Conservation (phyloP, 2,113 vertebrate species). For the Tragelaphus imberbis region DNA sequence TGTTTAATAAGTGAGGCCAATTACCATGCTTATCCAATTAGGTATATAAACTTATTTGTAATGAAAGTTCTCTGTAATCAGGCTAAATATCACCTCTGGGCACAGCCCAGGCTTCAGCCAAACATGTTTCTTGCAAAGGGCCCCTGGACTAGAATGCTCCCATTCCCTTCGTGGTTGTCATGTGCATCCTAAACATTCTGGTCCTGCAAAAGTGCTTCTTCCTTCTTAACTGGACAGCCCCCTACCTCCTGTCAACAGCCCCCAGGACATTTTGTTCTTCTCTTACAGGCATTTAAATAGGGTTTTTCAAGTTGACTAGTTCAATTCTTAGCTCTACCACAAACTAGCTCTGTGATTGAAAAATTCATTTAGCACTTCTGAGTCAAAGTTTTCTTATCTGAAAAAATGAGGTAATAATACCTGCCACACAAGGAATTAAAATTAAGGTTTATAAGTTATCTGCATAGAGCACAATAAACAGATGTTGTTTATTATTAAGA, state of each 20-base stretch:
- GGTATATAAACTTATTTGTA: background rate
- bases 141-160: background rate
- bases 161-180: background rate
- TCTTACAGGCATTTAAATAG: background rate
- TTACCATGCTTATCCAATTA: background rate
- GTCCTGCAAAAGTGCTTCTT: background rate
- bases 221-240: background rate
- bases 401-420: background rate
- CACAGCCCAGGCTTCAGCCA: background rate
- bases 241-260: background rate
- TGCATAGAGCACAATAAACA: background rate
- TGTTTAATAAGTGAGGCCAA: background rate
- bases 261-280: background rate
- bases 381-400: background rate
- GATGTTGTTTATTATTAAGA: background rate
- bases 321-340: background rate
- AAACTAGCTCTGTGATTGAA: background rate
- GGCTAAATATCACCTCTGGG: background rate
- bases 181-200: background rate
- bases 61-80: background rate
- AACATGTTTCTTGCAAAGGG: background rate
- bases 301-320: background rate
- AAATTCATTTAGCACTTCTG: background rate
- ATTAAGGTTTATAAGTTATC: background rate
- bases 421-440: background rate